phyloP scores from a whole-genome alignment of 2,113 vertebrate genomes.

The Ameiurus melas region DNA sequence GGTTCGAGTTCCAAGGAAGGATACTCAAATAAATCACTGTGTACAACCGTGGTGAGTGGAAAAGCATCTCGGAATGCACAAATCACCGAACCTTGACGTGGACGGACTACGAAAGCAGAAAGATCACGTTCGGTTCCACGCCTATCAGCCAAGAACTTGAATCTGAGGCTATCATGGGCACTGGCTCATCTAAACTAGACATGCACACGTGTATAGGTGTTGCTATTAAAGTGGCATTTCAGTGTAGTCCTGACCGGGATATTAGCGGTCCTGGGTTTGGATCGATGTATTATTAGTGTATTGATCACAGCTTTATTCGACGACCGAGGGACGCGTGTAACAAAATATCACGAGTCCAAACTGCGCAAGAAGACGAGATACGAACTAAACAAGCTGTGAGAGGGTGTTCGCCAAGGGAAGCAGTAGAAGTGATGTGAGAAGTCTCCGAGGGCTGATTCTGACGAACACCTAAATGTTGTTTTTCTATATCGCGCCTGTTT shows the following conservation, averaged over 20 bases:
- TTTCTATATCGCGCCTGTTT: slow-evolving; percentile 15
- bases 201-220: no score
- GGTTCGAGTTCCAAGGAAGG: no score
- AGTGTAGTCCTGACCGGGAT: not conserved
- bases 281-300: not conserved
- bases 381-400: not conserved
- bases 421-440: slow-evolving; percentile 22
- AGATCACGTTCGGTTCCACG: no score
- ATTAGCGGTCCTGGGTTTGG: not conserved
- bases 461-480: slow-evolving; percentile 28
- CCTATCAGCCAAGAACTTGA: no score
- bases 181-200: no score
- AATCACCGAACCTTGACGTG: no score
- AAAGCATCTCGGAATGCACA: no score
- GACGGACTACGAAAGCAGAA: no score
- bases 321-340: not conserved
- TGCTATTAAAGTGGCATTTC: not conserved
- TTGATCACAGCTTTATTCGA: not conserved
- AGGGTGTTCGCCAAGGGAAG: not conserved
- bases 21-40: no score
- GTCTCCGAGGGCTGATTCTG: slow-evolving; percentile 38
- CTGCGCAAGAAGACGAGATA: not conserved
- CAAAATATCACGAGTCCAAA: not conserved
- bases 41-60: no score
- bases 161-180: no score